Evolutionary conservation across 2,888 invertebrate genomes (phyloP).

Genomic region (Caradrina kadenii): DNA sequence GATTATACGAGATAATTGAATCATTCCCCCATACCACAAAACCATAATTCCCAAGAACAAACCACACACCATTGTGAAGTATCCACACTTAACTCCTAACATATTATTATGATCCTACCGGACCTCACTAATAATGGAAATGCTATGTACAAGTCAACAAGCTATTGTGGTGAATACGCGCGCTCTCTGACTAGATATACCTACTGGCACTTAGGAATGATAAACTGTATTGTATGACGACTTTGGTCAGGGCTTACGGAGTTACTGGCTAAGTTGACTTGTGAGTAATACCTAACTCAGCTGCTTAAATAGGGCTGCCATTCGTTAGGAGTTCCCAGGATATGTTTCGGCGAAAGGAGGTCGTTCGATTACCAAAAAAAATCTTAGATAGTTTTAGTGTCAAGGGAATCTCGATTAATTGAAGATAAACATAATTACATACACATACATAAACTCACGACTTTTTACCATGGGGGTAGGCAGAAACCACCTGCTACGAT

Average conservation of each 20-base stretch:
- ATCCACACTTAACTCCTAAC: neutral
- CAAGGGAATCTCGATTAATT: too few species aligned
- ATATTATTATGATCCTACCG: neutral
- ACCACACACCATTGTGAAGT: constrained; percentile 13
- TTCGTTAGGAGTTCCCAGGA: too few species aligned
- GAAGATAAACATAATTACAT: too few species aligned
- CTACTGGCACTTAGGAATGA: neutral
- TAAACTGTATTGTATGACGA: neutral
- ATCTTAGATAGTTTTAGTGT: too few species aligned
- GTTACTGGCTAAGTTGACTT: neutral
- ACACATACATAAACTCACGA: too few species aligned
- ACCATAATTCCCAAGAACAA: constrained; percentile 13
- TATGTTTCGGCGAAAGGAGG: too few species aligned
- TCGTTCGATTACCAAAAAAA: too few species aligned
- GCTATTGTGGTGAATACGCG: neutral
- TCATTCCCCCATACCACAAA: neutral
- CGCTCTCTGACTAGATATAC: neutral
- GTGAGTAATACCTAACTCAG: neutral
- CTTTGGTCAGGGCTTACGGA: neutral
- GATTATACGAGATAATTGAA: constrained; percentile 20
- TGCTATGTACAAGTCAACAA: constrained; percentile 1
- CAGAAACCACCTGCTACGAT: too few species aligned
- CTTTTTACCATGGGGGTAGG: too few species aligned
- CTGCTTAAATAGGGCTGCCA: neutral
- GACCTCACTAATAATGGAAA: constrained; percentile 11